A percentile compares a stretch with the other conserved stretches of the same genome.
Conservation (phyloP, 2,888 invertebrate species). For the Allophyes oxyacanthae region DNA sequence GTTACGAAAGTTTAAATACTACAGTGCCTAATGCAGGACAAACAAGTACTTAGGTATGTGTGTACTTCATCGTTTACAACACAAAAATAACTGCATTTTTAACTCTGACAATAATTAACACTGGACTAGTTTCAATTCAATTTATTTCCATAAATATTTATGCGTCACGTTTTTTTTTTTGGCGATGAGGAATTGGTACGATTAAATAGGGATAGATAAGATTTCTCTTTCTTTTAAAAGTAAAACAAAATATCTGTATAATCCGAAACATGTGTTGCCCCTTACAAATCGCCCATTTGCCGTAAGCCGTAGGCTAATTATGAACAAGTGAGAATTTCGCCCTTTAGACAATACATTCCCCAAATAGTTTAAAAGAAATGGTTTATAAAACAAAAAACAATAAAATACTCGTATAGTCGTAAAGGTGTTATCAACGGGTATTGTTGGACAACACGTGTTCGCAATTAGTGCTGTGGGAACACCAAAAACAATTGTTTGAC, state of each 20-base stretch:
- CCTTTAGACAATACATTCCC: constrained; percentile 33
- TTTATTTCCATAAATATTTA: too few species aligned
- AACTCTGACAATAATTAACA: too few species aligned
- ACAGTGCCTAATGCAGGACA: too few species aligned
- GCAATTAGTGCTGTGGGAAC: constrained; percentile 65
- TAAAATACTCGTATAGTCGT: constrained; percentile 45
- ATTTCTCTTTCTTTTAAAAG: neutral
- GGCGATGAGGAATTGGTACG: too few species aligned
- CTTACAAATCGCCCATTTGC: constrained; percentile 22
- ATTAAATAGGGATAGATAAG: too few species aligned
- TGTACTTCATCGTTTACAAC: too few species aligned
- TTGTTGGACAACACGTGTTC: constrained; percentile 68
- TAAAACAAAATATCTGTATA: constrained; percentile 1
- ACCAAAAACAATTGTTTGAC: constrained; percentile 33
- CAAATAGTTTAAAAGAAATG: constrained; percentile 32
- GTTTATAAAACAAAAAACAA: constrained; percentile 57
- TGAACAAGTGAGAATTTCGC: constrained; percentile 37
- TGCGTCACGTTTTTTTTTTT: too few species aligned
- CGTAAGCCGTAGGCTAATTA: constrained; percentile 38
- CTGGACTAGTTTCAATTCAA: too few species aligned
- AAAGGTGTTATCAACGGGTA: constrained; percentile 52
- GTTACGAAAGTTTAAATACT: too few species aligned
- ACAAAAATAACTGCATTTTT: too few species aligned
- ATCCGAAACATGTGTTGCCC: constrained; percentile 34
- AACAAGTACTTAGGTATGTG: too few species aligned